Evolutionary conservation across 2,888 invertebrate species (phyloP).

Genomic region (Scelioninae gen. 1): DNA sequence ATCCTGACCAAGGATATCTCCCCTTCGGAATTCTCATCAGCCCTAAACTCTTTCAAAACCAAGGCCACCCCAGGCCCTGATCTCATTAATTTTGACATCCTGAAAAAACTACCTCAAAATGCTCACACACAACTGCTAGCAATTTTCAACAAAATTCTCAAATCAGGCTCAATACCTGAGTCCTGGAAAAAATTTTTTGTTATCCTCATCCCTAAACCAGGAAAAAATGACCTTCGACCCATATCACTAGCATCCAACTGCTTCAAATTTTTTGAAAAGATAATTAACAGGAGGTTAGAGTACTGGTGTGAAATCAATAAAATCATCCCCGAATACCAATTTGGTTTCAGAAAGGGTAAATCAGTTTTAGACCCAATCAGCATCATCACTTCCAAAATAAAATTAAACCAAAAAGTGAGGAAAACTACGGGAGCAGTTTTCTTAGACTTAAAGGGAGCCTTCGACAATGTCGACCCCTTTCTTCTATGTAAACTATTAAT

Average conservation of each 20-base stretch:
- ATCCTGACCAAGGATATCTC: no score
- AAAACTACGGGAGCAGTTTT: no score
- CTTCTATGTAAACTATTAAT: no score
- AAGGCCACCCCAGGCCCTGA: constrained; percentile 18
- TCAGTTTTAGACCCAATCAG: no score
- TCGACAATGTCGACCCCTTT: no score
- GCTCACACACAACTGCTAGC: not conserved
- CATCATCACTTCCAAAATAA: no score
- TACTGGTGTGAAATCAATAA: not conserved
- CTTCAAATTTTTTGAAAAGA: not conserved
- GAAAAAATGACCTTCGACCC: not conserved
- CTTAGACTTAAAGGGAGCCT: no score
- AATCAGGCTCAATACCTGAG: not conserved
- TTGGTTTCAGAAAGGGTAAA: not conserved
- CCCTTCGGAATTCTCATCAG: no score
- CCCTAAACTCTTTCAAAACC: no score
- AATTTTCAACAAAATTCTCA: constrained; percentile 1
- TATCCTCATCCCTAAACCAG: not conserved
- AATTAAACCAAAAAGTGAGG: no score
- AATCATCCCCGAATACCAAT: not conserved
- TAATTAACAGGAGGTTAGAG: not conserved
- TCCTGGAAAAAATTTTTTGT: not conserved
- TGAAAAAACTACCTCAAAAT: not conserved
- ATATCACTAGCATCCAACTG: not conserved
- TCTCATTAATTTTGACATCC: constrained; percentile 1